Percentiles rank a stretch among this genome's conserved stretches.
These are phyloP conservation scores for Arenaria interpres DNA, from an alignment of 2,113 vertebrate genomes.

Conservation along the genomic window DNA sequence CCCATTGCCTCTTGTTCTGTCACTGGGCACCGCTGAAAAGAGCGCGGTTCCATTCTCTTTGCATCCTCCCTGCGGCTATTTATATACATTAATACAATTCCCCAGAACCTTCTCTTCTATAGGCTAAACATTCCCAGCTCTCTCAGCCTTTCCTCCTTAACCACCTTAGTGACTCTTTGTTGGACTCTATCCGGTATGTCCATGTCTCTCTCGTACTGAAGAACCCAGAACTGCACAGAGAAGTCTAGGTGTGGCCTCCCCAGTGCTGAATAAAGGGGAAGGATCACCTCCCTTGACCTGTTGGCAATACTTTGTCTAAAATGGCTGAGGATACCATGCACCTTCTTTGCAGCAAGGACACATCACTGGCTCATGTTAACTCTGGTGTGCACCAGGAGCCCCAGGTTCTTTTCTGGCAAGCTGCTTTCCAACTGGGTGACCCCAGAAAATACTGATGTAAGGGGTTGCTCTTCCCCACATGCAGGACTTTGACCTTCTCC, in stretches of 20 bases:
- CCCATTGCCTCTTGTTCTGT: neutral
- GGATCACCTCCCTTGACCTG: neutral
- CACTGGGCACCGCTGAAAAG: neutral
- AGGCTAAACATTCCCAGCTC: neutral
- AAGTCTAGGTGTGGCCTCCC: neutral
- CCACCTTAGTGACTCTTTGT: neutral
- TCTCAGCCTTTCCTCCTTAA: neutral
- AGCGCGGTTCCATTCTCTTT: neutral
- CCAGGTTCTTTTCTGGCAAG: too few species aligned
- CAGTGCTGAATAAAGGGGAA: neutral
- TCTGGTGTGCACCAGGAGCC: too few species aligned
- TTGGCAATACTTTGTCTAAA: neutral
- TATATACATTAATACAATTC: neutral
- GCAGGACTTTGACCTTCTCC: neutral
- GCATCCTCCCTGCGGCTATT: neutral
- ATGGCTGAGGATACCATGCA: fast-evolving
- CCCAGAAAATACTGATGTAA: too few species aligned
- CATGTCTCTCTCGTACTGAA: neutral
- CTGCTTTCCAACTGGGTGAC: too few species aligned
- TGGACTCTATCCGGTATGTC: neutral
- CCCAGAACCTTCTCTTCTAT: neutral
- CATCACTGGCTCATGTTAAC: neutral
- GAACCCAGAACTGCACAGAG: neutral
- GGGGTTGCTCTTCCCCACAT: too few species aligned
- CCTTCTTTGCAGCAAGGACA: neutral